phyloP scores from a whole-genome alignment of 1,140 invertebrate genomes.

The Stegodyphus mimosarum region DNA sequence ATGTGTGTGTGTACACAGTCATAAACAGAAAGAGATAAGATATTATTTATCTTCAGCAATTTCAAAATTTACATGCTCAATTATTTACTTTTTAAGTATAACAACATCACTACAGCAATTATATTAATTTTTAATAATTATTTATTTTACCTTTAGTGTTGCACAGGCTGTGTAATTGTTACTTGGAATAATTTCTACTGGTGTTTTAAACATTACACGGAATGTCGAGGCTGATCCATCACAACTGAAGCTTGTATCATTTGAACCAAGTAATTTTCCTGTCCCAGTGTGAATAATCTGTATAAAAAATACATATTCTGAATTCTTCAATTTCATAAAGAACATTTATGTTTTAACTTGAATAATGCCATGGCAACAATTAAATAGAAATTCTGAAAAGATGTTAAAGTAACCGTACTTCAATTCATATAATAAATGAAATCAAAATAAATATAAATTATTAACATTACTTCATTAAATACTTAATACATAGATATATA shows the following conservation, averaged over 20 bases:
- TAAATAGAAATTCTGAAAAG: too few relatives aligned
- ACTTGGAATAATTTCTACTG: slow-evolving; percentile 84
- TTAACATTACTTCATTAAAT: too few relatives aligned
- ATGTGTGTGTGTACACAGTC: too few relatives aligned
- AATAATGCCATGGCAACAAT: background rate
- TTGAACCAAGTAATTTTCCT: slow-evolving; percentile 80
- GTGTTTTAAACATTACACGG: slow-evolving; percentile 89
- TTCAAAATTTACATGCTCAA: too few relatives aligned
- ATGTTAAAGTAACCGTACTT: too few relatives aligned
- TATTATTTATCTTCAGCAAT: too few relatives aligned
- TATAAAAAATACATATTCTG: slow-evolving; percentile 31
- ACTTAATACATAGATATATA: background rate
- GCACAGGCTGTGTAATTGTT: slow-evolving; percentile 86
- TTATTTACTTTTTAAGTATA: too few relatives aligned
- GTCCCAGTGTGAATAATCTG: slow-evolving; percentile 81
- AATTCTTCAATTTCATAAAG: background rate
- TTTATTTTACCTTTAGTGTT: slow-evolving; percentile 77
- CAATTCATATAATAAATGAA: too few relatives aligned
- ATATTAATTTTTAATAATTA: too few relatives aligned
- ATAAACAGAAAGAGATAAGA: too few relatives aligned
- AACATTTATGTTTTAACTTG: background rate
- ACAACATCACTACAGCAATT: too few relatives aligned
- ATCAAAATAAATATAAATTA: too few relatives aligned
- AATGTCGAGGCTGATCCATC: slow-evolving; percentile 86
- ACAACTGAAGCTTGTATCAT: slow-evolving; percentile 81